Evolutionary conservation across 2,797 vertebrate species (phyloP).

Genomic region (Morelia viridis): DNA sequence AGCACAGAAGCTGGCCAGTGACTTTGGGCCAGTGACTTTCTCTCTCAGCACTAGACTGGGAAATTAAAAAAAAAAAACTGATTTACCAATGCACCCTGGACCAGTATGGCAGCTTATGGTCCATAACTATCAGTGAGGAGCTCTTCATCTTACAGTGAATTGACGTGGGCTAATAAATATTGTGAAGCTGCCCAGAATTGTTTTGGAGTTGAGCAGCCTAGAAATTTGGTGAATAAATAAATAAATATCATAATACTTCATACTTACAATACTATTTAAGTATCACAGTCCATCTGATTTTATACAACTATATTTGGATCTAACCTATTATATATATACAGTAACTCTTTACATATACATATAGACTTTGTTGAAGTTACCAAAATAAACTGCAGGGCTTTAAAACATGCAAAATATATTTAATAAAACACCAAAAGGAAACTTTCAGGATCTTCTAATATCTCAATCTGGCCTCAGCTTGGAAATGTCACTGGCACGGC

Average conservation of each 20-base stretch:
- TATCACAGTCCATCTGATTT: not conserved
- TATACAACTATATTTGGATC: not conserved
- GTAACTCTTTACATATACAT: not conserved
- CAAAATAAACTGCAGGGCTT: not conserved
- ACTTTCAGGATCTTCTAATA: not conserved
- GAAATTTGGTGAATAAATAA: not conserved
- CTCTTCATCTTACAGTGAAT: not conserved
- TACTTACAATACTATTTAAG: not conserved
- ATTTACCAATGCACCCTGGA: not conserved
- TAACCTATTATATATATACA: not conserved
- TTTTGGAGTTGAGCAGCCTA: not conserved
- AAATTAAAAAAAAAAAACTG: not conserved
- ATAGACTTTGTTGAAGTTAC: not conserved
- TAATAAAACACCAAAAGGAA: not conserved
- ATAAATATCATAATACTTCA: not conserved
- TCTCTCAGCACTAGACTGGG: not conserved
- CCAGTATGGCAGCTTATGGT: not conserved
- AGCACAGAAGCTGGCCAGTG: not conserved
- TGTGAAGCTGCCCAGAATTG: not conserved
- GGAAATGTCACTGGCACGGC: slow-evolving; percentile 52
- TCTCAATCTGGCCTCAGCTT: not conserved
- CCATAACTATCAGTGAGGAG: not conserved
- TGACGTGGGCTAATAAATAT: not conserved
- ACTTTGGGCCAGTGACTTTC: not conserved
- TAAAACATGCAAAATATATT: not conserved